Conservation (phyloP, 1,140 invertebrate genomes). For the Harpegnathos saltator region DNA sequence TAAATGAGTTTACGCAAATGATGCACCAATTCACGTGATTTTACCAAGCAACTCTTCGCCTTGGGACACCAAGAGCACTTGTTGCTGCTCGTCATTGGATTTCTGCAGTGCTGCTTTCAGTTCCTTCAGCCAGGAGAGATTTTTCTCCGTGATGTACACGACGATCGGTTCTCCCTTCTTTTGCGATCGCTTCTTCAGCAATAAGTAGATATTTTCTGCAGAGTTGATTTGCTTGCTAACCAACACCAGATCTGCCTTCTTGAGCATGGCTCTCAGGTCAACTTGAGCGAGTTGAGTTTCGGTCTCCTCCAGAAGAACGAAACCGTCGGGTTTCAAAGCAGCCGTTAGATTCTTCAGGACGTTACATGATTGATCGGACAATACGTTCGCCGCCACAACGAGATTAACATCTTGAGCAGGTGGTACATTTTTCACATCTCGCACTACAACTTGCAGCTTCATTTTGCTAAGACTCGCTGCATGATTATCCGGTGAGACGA, state of each 20-base stretch:
- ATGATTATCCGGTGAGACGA: constrained; percentile 82
- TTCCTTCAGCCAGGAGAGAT: constrained; percentile 93
- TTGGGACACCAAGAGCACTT: constrained; percentile 91
- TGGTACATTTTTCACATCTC: constrained; percentile 85
- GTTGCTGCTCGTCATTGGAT: constrained; percentile 86
- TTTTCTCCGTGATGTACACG: constrained; percentile 89
- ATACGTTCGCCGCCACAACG: constrained; percentile 88
- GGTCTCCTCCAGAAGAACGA: constrained; percentile 92
- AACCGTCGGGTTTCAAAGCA: constrained; percentile 90
- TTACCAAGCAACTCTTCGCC: constrained; percentile 87
- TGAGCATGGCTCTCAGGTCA: constrained; percentile 73
- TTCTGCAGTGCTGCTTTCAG: constrained; percentile 90
- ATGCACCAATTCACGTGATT: not conserved
- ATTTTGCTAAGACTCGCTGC: constrained; percentile 85
- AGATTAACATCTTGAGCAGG: constrained; percentile 90
- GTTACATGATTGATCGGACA: constrained; percentile 80
- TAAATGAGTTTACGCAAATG: too few species aligned
- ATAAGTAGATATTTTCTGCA: constrained; percentile 87
- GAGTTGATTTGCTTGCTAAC: constrained; percentile 86
- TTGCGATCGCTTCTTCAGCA: constrained; percentile 86
- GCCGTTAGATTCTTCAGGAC: constrained; percentile 87
- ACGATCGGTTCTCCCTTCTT: constrained; percentile 84
- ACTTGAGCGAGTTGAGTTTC: constrained; percentile 86
- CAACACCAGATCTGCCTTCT: constrained; percentile 84
- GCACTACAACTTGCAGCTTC: constrained; percentile 86